Percentiles rank a stretch among this genome's conserved stretches.
Evolutionary conservation across 2,797 vertebrate genomes (phyloP).

Genomic region (Molossus alvarezi): DNA sequence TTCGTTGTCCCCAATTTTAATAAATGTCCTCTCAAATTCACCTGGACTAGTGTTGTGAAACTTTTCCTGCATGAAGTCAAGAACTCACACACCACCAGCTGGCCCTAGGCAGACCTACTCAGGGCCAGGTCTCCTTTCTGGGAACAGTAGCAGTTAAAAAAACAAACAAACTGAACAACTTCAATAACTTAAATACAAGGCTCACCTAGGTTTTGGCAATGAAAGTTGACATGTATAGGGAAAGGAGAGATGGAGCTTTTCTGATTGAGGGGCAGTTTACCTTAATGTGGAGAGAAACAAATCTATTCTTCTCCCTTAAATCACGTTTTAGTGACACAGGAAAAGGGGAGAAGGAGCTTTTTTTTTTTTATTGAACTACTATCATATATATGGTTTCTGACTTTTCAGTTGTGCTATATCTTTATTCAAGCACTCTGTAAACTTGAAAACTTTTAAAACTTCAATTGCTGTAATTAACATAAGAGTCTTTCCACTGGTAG

Average conservation of each 20-base stretch:
- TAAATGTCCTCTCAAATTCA: too few species aligned
- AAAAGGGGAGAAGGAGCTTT: background rate
- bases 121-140: too few species aligned
- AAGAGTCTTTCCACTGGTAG: background rate
- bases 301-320: background rate
- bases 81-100: too few species aligned
- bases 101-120: too few species aligned
- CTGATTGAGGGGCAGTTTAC: background rate
- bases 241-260: background rate
- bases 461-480: background rate
- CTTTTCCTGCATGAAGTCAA: too few species aligned
- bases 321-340: background rate
- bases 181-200: constrained; percentile 40
- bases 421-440: background rate
- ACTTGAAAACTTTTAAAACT: constrained; percentile 26
- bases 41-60: too few species aligned
- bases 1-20: too few species aligned
- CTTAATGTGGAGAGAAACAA: background rate
- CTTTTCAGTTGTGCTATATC: background rate
- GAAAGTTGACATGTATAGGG: background rate
- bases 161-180: background rate
- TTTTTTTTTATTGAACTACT: background rate
- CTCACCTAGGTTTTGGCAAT: background rate
- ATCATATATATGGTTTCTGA: background rate
- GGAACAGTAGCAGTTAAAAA: background rate